Conservation (phyloP, 2,888 invertebrate genomes). For the Congeria kusceri region DNA sequence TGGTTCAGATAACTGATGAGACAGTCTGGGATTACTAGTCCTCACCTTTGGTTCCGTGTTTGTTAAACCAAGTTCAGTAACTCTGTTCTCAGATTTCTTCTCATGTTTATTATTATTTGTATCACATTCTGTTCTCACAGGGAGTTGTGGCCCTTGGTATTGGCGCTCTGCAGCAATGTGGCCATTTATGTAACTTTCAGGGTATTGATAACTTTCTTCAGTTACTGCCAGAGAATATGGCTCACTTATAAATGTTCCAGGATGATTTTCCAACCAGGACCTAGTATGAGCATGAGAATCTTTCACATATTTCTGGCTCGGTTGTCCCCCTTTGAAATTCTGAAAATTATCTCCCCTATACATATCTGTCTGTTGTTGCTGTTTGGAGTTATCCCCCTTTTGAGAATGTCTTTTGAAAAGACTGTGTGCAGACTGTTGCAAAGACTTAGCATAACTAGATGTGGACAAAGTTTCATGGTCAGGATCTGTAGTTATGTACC, state of each 20-base stretch:
- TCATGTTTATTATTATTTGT: conserved; percentile 44
- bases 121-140: conserved; percentile 2
- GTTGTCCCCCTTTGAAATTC: conserved; percentile 7
- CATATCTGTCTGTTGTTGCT: conserved; percentile 14
- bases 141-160: conserved; percentile 1
- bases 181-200: background rate
- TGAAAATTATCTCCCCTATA: conserved; percentile 29
- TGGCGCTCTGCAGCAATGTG: background rate
- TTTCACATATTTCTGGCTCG: conserved; percentile 38
- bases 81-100: conserved; percentile 16
- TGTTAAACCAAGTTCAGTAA: conserved; percentile 23
- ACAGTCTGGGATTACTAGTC: conserved; percentile 8
- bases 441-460: conserved; percentile 64
- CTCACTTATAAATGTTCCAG: conserved; percentile 37
- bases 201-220: background rate
- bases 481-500: conserved; percentile 78
- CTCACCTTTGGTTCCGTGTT: conserved; percentile 7
- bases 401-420: conserved; percentile 34
- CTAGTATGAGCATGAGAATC: conserved; percentile 54
- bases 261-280: conserved; percentile 59
- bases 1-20: conserved; percentile 51
- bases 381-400: conserved; percentile 46
- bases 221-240: background rate
- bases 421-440: conserved; percentile 69
- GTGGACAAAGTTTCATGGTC: conserved; percentile 72